These are phyloP conservation scores for Temnothorax nylanderi DNA, from an alignment of 1,140 invertebrate genomes.

Conservation along the genomic window DNA sequence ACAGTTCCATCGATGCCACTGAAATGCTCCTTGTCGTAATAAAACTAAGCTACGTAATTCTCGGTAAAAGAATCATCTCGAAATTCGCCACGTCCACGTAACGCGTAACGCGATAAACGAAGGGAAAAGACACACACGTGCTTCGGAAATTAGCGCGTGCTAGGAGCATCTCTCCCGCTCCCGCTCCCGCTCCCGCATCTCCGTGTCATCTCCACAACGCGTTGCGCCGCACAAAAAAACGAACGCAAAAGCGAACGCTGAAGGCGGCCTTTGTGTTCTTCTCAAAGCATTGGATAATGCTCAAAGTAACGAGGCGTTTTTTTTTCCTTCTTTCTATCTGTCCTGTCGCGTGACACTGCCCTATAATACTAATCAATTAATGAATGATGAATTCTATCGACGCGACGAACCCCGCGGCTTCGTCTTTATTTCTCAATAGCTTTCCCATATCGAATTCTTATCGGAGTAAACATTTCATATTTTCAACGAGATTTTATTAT, in stretches of 20 bases:
- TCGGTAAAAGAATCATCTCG: neutral
- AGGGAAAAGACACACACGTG: constrained; percentile 25
- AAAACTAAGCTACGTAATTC: neutral
- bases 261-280: constrained; percentile 27
- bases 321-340: neutral
- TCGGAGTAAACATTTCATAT: neutral
- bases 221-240: neutral
- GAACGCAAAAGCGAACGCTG: neutral
- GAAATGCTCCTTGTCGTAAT: neutral
- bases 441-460: neutral
- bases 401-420: neutral
- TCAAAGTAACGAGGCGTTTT: constrained; percentile 1
- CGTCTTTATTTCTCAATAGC: constrained; percentile 6
- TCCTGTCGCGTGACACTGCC: neutral
- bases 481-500: neutral
- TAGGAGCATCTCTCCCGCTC: neutral
- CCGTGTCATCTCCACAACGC: neutral
- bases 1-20: neutral
- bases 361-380: neutral
- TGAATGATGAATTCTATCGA: neutral
- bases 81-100: constrained; percentile 3
- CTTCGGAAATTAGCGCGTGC: constrained; percentile 35
- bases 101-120: neutral
- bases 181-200: neutral
- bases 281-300: constrained; percentile 4